Percentiles rank a stretch among this genome's conserved stretches.
phyloP scores from a whole-genome alignment of 2,113 vertebrate species.

The Numida meleagris region DNA sequence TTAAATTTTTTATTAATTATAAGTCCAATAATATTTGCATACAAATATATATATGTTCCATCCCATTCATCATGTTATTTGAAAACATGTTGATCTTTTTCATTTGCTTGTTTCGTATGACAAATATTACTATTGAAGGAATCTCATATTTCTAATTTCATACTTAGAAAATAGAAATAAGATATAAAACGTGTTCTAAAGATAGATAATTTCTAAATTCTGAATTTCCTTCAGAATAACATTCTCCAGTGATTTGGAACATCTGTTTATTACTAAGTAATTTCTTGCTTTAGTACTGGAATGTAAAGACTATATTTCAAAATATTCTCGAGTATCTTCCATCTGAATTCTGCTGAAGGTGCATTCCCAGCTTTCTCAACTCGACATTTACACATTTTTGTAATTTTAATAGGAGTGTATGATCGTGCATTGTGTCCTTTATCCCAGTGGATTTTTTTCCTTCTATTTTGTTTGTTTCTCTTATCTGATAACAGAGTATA shows the following conservation, averaged over 20 bases:
- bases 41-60: background rate
- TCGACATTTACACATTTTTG: conserved; percentile 14
- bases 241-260: background rate
- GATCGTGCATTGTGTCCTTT: background rate
- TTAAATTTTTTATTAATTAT: background rate
- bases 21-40: background rate
- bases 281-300: background rate
- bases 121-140: background rate
- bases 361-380: background rate
- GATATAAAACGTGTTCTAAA: background rate
- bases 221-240: background rate
- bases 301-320: conserved; percentile 13
- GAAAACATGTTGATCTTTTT: background rate
- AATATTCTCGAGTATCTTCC: background rate
- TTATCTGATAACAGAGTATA: conserved; percentile 48
- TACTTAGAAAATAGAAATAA: background rate
- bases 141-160: background rate
- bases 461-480: conserved; percentile 24
- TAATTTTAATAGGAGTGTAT: conserved; percentile 2
- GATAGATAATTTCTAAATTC: background rate
- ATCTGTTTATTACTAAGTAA: background rate
- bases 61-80: background rate
- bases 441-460: background rate
- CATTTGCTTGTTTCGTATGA: background rate
- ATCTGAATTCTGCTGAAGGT: background rate